Percentiles rank a stretch among this genome's conserved stretches.
These are phyloP conservation scores for Montipora foliosa DNA, from an alignment of 64 coral and sea anemone species.

Conservation along the genomic window DNA sequence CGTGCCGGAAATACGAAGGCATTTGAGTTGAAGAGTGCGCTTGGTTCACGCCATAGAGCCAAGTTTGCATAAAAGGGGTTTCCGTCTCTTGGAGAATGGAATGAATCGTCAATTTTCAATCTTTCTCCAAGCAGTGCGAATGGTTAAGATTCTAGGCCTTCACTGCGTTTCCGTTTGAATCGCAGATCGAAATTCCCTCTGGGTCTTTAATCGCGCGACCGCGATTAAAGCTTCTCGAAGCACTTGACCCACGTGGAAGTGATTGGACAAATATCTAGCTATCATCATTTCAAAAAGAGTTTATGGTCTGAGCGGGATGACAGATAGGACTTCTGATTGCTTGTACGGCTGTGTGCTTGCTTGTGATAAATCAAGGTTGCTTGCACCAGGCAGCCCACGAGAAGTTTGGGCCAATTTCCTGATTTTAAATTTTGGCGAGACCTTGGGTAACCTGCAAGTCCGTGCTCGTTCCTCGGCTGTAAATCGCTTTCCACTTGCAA, in stretches of 20 bases:
- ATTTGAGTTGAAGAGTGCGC: constrained; percentile 31
- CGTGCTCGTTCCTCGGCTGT: no score
- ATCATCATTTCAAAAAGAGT: not conserved
- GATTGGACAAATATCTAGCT: not conserved
- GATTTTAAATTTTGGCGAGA: no score
- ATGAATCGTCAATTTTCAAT: not conserved
- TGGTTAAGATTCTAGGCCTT: constrained; percentile 16
- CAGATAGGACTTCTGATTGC: constrained; percentile 37
- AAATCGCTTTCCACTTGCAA: not conserved
- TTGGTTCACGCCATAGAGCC: constrained; percentile 64
- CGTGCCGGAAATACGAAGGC: constrained; percentile 84
- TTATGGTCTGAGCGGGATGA: constrained; percentile 19
- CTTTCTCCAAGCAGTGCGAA: not conserved
- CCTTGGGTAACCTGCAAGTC: no score
- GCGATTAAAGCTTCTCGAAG: constrained; percentile 34
- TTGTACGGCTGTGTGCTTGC: not conserved
- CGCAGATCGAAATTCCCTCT: constrained; percentile 48
- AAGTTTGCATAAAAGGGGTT: constrained; percentile 15
- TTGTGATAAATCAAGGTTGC: constrained; percentile 19
- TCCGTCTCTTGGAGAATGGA: not conserved
- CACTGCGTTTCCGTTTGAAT: constrained; percentile 19
- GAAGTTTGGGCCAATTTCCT: not conserved
- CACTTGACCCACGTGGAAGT: constrained; percentile 32
- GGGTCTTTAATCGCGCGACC: not conserved
- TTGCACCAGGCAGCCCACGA: constrained; percentile 12